These are phyloP conservation scores for Glareola pratincola DNA, from an alignment of 2,113 vertebrate species.

Conservation along the genomic window DNA sequence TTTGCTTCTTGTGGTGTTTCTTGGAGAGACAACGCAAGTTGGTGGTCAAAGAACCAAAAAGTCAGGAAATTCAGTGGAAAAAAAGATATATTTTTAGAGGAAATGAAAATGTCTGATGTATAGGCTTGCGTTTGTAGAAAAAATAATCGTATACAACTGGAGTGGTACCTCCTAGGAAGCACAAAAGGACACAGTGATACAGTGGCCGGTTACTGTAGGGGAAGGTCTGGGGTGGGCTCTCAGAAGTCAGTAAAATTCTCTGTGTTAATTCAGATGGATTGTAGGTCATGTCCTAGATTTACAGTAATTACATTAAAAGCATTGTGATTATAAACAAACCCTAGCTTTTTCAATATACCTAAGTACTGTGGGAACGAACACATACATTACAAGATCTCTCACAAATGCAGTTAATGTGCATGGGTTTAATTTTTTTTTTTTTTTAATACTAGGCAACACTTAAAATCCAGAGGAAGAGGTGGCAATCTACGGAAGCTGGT, in stretches of 20 bases:
- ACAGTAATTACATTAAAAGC: background rate
- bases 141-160: background rate
- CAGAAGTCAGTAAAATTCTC: background rate
- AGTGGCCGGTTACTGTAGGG: background rate
- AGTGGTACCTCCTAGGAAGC: background rate
- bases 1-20: background rate
- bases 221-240: background rate
- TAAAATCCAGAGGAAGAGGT: background rate
- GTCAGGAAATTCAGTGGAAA: background rate
- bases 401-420: background rate
- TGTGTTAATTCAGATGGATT: background rate
- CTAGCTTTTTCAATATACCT: background rate
- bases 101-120: background rate
- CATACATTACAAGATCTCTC: background rate
- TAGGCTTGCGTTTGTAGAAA: background rate
- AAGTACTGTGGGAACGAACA: background rate
- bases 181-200: background rate
- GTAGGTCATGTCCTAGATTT: background rate
- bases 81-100: background rate
- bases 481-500: conserved; percentile 12
- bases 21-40: background rate
- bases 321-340: background rate
- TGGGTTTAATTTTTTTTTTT: background rate
- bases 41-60: background rate
- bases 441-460: background rate